Percentiles rank a stretch among this genome's conserved stretches.
These are phyloP conservation scores for Branchellion lobata DNA, from an alignment of 2,888 invertebrate species.

Conservation along the genomic window DNA sequence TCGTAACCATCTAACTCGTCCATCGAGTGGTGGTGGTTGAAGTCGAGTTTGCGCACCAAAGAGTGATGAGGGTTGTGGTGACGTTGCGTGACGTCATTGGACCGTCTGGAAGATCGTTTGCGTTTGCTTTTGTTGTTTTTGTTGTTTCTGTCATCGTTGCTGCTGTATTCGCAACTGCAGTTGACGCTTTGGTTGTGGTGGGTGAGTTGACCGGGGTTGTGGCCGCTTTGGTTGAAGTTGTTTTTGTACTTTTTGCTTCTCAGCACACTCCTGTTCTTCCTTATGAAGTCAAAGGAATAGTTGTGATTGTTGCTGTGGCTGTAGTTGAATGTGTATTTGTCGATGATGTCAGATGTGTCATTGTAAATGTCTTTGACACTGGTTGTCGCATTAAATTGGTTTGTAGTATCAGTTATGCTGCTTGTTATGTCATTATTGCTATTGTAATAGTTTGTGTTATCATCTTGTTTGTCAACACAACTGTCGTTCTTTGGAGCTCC, in stretches of 20 bases:
- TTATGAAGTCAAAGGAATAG: slow-evolving; percentile 1
- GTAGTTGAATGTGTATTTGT: slow-evolving; percentile 5
- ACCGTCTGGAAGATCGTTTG: too few relatives aligned
- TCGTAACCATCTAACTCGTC: neutral
- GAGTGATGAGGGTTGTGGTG: too few relatives aligned
- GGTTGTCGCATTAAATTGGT: too few relatives aligned
- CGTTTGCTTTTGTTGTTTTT: too few relatives aligned
- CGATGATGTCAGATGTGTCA: neutral
- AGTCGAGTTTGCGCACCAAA: neutral
- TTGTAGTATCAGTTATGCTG: too few relatives aligned
- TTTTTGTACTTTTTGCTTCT: neutral
- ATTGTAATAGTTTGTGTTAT: neutral
- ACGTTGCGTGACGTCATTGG: too few relatives aligned
- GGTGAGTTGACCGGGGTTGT: neutral
- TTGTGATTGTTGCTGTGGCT: neutral
- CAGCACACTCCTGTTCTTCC: neutral
- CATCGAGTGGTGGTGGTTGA: neutral
- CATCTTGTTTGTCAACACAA: too few relatives aligned
- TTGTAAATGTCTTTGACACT: too few relatives aligned
- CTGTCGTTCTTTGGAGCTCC: too few relatives aligned
- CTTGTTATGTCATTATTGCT: neutral
- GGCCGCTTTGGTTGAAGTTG: neutral
- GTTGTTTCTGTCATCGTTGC: too few relatives aligned
- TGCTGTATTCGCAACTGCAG: neutral
- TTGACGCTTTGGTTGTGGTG: neutral